Conservation (phyloP, 1,140 invertebrate species). For the Heliconius hewitsoni region DNA sequence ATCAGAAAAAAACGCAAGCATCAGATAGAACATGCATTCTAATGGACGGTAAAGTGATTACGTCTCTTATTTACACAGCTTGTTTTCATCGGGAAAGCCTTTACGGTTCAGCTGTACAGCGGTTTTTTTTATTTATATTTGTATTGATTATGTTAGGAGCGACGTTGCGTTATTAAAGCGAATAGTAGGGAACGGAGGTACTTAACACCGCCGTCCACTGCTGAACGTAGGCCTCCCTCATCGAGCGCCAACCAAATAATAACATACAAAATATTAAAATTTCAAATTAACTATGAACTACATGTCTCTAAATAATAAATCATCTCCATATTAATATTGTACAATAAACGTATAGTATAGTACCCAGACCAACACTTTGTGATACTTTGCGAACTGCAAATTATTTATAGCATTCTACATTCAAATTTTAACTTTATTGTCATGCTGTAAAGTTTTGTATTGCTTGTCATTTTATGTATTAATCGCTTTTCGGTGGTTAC, state of each 20-base stretch:
- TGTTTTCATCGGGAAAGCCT: too few species aligned
- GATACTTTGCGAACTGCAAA: neutral
- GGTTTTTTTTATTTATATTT: too few species aligned
- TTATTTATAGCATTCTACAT: neutral
- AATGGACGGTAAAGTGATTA: neutral
- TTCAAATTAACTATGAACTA: neutral
- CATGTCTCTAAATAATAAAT: neutral
- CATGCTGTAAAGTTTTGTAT: neutral
- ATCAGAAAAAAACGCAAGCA: too few species aligned
- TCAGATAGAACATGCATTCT: too few species aligned
- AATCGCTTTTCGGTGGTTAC: constrained; percentile 9
- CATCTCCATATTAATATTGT: neutral
- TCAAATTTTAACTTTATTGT: neutral
- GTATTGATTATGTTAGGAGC: too few species aligned
- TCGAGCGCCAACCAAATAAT: too few species aligned
- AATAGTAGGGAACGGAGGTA: too few species aligned
- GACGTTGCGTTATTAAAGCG: too few species aligned
- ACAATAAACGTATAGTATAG: neutral
- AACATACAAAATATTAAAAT: too few species aligned
- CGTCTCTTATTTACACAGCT: neutral
- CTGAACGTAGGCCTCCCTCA: too few species aligned
- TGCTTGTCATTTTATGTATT: neutral
- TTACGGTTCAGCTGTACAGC: too few species aligned
- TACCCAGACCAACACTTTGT: neutral
- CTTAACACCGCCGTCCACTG: too few species aligned